Conservation (phyloP, 2,797 vertebrate genomes). For the Podarcis siculus region DNA sequence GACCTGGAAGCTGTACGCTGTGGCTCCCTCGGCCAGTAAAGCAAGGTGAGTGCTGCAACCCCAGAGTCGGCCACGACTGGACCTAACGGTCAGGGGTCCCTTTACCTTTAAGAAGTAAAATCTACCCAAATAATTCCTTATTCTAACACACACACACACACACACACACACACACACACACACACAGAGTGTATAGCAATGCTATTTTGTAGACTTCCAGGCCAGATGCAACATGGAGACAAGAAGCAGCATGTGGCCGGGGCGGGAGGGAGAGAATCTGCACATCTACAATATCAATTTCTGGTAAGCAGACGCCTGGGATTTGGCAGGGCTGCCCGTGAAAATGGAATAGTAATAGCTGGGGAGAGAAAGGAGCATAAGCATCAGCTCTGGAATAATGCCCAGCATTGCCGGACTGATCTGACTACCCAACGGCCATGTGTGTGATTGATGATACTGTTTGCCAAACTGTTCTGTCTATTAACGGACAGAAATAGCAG, state of each 20-base stretch:
- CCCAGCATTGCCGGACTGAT: slow-evolving; percentile 19
- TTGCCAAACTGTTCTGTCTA: slow-evolving; percentile 2
- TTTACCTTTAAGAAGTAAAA: too few species aligned
- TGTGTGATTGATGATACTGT: slow-evolving; percentile 15
- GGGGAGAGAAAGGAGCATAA: neutral
- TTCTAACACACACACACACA: neutral
- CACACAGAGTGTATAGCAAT: neutral
- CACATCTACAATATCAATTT: neutral
- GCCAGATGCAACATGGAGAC: neutral
- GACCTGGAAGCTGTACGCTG: too few species aligned
- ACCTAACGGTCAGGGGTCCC: too few species aligned
- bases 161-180: neutral
- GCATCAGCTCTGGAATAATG: neutral
- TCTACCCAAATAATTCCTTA: neutral
- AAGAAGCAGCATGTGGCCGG: neutral
- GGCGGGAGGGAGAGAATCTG: neutral
- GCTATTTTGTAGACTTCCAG: neutral
- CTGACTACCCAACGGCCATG: slow-evolving; percentile 28
- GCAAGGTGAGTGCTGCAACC: too few species aligned
- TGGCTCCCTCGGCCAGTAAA: too few species aligned
- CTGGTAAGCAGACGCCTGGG: neutral
- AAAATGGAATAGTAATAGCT: neutral
- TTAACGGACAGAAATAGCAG: slow-evolving; percentile 2
- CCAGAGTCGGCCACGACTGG: too few species aligned
- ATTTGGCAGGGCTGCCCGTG: slow-evolving; percentile 5